Conservation (phyloP, 2,797 vertebrate species). For the Artibeus jamaicensis region DNA sequence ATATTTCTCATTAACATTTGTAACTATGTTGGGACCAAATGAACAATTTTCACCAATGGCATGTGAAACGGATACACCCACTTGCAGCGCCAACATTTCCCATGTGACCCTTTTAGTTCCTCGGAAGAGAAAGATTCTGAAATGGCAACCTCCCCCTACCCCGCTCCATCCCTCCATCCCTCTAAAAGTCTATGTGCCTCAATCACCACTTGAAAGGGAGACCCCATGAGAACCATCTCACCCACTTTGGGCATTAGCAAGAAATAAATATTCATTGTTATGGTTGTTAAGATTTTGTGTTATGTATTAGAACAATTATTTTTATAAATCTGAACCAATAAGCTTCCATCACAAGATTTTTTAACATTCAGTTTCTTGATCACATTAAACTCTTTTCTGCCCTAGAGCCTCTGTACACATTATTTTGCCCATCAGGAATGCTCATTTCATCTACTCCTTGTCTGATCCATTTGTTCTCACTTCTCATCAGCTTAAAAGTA, state of each 20-base stretch:
- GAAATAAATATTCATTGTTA: neutral
- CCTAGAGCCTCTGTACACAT: neutral
- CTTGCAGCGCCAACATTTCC: neutral
- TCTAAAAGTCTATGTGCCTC: neutral
- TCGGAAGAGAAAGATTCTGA: neutral
- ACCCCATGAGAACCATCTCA: neutral
- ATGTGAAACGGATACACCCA: neutral
- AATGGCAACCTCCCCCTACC: neutral
- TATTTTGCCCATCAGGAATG: neutral
- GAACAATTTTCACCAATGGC: neutral
- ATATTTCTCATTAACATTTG: neutral
- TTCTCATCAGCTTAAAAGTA: neutral
- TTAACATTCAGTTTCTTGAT: neutral
- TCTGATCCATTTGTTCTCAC: neutral
- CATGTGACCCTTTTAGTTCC: neutral
- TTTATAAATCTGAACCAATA: neutral
- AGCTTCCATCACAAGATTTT: neutral
- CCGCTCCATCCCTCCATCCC: neutral
- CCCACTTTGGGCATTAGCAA: neutral
- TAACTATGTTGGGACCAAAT: neutral
- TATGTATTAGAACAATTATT: neutral
- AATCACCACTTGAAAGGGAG: neutral
- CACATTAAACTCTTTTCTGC: neutral
- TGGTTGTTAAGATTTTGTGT: neutral
- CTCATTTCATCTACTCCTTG: neutral